Base-by-base conservation (phyloP, 2,797 vertebrate genomes). In the Pseudocheirus occidentalis region DNA sequence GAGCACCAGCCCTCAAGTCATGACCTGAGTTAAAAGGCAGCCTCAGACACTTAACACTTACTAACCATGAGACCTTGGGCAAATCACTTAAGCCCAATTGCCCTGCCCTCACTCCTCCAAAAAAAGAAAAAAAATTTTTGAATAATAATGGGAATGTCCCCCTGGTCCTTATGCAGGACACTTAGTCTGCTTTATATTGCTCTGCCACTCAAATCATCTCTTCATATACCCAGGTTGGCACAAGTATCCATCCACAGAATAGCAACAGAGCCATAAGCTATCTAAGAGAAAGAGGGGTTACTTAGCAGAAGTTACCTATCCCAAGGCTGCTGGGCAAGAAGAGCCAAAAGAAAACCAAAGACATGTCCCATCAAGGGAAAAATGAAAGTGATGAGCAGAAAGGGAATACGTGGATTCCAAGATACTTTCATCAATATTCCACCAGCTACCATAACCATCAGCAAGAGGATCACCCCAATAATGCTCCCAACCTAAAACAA, bases 341-440 rank as follows among this genome's bases (percentile, higher is more conserved):
- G 55, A 27, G 98, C 97, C 94, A 98, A 94, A 89, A 98, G 56
- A 93, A 99, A 98, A 89, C 98, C 98, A 4, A 59, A 0, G 9
- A 94, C 29, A 55, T 98, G 98, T 93, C 98, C 98, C 10, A 98
- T 97, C 92, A 98, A 66, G n/a, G 98, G 98, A 81, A 98, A 98
- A 90, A 98, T 90, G n/a, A 97, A 96, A 62, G 98, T 98, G 90
- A 99, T 97, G 81, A 92, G 90, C 90, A 98, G 90, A 53, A 98
- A 90, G 24, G 94, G 91, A n/a, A 59, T 55, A 40, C 98, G 98
- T 16, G 96, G 96, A n/a, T 97, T 97, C 98, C 98, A 98, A 21
- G 96, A 96, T 52, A 96, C 98, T 91, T 96, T 98, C 0, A 96
- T 97, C 58, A 98, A 94, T 34, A 98, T 93, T 93, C 96, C 53